Evolutionary conservation across 2,888 invertebrate species (phyloP), one percentile per base, ranked within the genome.

Genomic region (Tenthredo distinguenda): DNA sequence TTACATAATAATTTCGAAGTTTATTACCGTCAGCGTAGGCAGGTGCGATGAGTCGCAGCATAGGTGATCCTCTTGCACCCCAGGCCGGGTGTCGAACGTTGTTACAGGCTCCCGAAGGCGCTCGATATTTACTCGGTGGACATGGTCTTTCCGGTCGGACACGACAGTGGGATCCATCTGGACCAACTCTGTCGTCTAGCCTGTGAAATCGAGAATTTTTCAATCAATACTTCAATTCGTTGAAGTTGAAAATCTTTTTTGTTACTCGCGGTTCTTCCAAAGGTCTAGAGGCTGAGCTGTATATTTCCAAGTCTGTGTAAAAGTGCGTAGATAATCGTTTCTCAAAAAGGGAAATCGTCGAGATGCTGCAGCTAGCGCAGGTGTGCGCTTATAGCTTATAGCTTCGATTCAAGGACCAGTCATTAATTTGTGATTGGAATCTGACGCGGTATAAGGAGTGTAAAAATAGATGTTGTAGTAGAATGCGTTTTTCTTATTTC

Each of bases 61-160:
- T 97, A 5, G 97, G 95, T 84, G 97, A 97, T 10, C 97, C 97
- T 55, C 97, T 95, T 84, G 96, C 95, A 0, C 98, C 98, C 97
- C 98, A 98, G 40, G 96, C 96, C 1, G 97, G 95, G 92, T 97
- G 97, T 65, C 97, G 95, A 1, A 98, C 96, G 92, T 98, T 98
- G 94, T 98, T 98, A 94, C 98, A 98, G 90, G 97, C 96, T 0
- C 98, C 98, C 74, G 96, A 97, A 0, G 96, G 95, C 86, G 96
- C 96, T 84, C 98, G 95, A 94, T 96, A 98, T 93, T 97, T 97
- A 94, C 96, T 97, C 1, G 97, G 97, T 12, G 97, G 97, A 91
- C 98, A 98, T 18, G 96, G 95, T 92, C 91, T 95, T 94, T 88
- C 94, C 91, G 86, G 94, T 93, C 89, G 95, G 91, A 87, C 88